phyloP scores from a whole-genome alignment of 2,113 vertebrate species.

The Tauraco erythrolophus region DNA sequence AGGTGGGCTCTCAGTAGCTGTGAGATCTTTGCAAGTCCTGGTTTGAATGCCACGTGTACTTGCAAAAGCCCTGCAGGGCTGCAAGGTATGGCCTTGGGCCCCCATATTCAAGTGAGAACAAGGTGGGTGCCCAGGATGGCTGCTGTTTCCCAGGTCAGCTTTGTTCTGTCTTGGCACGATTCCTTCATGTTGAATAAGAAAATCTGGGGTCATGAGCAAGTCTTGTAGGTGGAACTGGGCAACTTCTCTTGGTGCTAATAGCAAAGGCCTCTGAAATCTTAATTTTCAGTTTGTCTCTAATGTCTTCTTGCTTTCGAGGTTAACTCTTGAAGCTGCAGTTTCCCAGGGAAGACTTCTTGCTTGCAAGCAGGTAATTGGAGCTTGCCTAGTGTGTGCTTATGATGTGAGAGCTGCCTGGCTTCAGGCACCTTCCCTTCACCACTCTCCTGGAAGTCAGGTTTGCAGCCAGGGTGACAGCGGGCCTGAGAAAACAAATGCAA shows the following conservation, averaged over 20 bases:
- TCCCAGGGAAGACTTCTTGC: neutral
- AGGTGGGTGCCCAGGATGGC: rapidly evolving
- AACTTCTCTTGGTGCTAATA: neutral
- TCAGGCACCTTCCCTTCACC: neutral
- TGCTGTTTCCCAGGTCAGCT: neutral
- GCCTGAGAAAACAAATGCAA: neutral
- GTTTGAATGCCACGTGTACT: neutral
- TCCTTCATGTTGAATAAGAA: neutral
- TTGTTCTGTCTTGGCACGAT: neutral
- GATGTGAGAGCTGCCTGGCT: neutral
- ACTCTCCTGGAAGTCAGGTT: neutral
- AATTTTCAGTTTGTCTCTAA: neutral
- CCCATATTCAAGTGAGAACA: neutral
- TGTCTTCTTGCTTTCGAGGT: neutral
- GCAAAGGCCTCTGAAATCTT: neutral
- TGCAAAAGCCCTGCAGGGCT: neutral
- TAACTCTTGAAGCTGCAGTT: neutral
- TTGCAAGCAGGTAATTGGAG: neutral
- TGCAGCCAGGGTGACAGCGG: neutral
- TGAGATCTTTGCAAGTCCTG: neutral
- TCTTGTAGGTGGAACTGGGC: neutral
- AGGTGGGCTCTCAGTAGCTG: neutral
- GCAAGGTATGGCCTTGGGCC: neutral
- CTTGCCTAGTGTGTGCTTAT: rapidly evolving
- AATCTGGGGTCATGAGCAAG: neutral